phyloP scores from a whole-genome alignment of 2,113 vertebrate species.

The Rhegmatorhina hoffmannsi region DNA sequence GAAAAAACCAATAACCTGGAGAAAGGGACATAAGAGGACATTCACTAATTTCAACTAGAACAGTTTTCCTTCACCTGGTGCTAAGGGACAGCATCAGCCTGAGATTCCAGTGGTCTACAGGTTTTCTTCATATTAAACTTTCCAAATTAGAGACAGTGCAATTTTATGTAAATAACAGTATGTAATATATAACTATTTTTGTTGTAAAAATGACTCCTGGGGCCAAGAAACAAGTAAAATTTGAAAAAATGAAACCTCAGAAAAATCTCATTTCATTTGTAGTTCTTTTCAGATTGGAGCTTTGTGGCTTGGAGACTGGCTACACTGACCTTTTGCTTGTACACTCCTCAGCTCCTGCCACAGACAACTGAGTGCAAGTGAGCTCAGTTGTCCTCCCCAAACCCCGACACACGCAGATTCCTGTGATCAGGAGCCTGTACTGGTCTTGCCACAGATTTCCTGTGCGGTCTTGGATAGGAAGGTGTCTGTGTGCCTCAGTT shows the following conservation, averaged over 20 bases:
- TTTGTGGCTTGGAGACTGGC: not conserved
- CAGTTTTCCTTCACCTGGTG: not conserved
- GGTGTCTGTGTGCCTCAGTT: constrained; percentile 52
- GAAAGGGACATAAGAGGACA: not conserved
- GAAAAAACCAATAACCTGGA: not conserved
- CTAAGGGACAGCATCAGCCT: not conserved
- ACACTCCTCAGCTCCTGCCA: not conserved
- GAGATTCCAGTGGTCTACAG: not conserved
- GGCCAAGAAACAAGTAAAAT: not conserved
- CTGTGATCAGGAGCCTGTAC: not conserved
- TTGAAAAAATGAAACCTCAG: not conserved
- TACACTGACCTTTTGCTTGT: not conserved
- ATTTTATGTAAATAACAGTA: not conserved
- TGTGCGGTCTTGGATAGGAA: constrained; percentile 44
- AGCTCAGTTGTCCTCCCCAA: not conserved
- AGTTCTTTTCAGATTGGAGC: not conserved
- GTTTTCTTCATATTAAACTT: not conserved
- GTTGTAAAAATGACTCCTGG: not conserved
- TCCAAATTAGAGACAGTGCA: not conserved
- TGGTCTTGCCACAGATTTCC: constrained; percentile 61
- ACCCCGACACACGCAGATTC: not conserved
- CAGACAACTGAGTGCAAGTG: not conserved
- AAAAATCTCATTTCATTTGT: not conserved
- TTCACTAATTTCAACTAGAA: not conserved
- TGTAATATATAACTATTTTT: not conserved